These are phyloP conservation scores for Leucania comma DNA, from an alignment of 2,888 invertebrate species.

Conservation along the genomic window DNA sequence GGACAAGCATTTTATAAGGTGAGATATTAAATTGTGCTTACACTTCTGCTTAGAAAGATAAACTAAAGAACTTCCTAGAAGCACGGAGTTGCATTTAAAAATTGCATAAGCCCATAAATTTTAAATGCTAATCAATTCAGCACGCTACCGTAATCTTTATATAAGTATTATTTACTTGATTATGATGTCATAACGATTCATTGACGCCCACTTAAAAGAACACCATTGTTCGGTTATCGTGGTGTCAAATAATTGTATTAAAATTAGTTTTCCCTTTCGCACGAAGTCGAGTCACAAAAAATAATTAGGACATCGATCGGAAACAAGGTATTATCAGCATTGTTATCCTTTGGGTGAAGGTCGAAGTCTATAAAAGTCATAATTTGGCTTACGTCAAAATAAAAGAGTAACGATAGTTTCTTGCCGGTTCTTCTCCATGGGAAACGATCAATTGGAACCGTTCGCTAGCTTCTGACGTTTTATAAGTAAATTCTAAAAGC, in stretches of 20 bases:
- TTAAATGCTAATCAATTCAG: constrained; percentile 15
- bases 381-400: neutral
- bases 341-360: constrained; percentile 25
- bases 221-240: constrained; percentile 52
- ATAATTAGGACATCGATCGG: constrained; percentile 48
- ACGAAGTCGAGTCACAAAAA: constrained; percentile 67
- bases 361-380: neutral
- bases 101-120: constrained; percentile 13
- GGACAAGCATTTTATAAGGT: too few relatives aligned
- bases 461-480: too few relatives aligned
- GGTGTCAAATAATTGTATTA: constrained; percentile 69
- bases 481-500: too few relatives aligned
- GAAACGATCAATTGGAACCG: too few relatives aligned
- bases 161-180: constrained; percentile 17
- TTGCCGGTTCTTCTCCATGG: too few relatives aligned
- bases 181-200: constrained; percentile 47
- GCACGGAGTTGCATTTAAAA: neutral
- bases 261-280: constrained; percentile 78
- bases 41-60: neutral
- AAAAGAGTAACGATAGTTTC: too few relatives aligned
- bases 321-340: constrained; percentile 1
- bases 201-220: constrained; percentile 42
- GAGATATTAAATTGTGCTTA: too few relatives aligned
- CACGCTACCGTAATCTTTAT: neutral
- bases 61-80: neutral